A percentile compares a stretch with the other conserved stretches of the same genome.
These are phyloP conservation scores for Eupithecia abbreviata DNA, from an alignment of 2,888 invertebrate genomes.

Conservation along the genomic window DNA sequence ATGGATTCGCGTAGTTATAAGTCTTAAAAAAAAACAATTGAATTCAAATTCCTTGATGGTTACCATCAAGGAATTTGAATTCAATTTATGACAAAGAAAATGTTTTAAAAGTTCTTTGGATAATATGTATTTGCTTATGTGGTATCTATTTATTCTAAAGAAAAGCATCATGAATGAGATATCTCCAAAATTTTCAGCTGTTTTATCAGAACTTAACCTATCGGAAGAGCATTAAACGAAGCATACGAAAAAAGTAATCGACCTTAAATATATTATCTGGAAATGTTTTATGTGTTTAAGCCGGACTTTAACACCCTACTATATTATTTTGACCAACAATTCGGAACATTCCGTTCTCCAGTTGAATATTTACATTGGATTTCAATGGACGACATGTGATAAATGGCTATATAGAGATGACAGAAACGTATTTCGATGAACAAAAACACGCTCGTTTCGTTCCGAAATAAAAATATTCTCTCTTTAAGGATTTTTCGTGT, in stretches of 20 bases:
- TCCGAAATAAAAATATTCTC: not conserved
- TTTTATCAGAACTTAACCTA: not conserved
- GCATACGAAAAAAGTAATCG: not conserved
- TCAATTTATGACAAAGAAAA: too few species aligned
- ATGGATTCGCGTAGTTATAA: too few species aligned
- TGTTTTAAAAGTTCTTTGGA: not conserved
- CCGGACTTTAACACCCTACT: not conserved
- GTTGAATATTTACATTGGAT: constrained; percentile 46
- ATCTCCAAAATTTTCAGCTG: not conserved
- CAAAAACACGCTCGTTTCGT: constrained; percentile 26
- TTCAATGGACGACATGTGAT: constrained; percentile 50
- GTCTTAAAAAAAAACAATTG: too few species aligned
- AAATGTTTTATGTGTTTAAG: not conserved
- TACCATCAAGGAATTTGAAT: too few species aligned
- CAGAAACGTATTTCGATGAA: constrained; percentile 23
- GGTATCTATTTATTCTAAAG: not conserved
- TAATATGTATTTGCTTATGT: not conserved
- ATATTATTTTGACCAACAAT: not conserved
- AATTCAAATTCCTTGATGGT: too few species aligned
- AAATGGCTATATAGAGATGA: constrained; percentile 53
- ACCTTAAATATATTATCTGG: not conserved
- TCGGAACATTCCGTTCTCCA: constrained; percentile 37
- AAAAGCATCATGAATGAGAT: not conserved
- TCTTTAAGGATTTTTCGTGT: constrained; percentile 7
- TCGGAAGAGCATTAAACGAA: not conserved